Conservation (phyloP, 2,888 invertebrate genomes). For the Ferrisia virgata region DNA sequence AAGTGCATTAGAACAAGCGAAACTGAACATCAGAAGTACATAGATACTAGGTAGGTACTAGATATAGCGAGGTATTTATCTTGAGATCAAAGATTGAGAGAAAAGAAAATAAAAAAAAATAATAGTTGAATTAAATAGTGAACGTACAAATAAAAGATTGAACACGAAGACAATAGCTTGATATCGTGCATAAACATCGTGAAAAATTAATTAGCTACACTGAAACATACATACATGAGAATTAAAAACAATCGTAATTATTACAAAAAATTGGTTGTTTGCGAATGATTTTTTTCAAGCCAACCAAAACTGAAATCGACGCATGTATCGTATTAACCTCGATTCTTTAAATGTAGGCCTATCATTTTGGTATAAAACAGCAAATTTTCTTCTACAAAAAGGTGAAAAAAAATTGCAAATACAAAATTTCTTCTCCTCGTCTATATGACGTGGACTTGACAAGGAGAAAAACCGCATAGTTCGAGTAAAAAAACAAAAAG, state of each 20-base stretch:
- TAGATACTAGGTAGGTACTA: too few species aligned
- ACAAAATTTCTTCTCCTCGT: too few species aligned
- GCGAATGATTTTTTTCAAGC: neutral
- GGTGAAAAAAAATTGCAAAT: too few species aligned
- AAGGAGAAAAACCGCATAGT: too few species aligned
- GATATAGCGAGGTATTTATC: neutral
- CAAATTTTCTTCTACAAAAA: too few species aligned
- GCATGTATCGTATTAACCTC: neutral
- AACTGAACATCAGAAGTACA: too few species aligned
- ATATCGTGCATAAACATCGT: neutral
- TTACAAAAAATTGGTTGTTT: neutral
- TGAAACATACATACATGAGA: neutral
- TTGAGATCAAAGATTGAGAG: neutral
- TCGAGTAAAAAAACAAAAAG: too few species aligned
- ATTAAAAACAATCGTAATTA: neutral
- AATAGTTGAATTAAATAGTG: neutral
- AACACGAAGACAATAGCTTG: neutral
- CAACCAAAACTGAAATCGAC: neutral
- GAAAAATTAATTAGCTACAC: slow-evolving; percentile 23
- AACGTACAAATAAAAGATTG: neutral
- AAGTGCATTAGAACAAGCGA: too few species aligned
- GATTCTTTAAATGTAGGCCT: neutral
- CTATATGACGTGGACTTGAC: too few species aligned
- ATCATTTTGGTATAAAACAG: too few species aligned
- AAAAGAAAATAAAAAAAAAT: neutral